Base-by-base conservation (phyloP, 2,888 invertebrate species). In the Coelopa pilipes region DNA sequence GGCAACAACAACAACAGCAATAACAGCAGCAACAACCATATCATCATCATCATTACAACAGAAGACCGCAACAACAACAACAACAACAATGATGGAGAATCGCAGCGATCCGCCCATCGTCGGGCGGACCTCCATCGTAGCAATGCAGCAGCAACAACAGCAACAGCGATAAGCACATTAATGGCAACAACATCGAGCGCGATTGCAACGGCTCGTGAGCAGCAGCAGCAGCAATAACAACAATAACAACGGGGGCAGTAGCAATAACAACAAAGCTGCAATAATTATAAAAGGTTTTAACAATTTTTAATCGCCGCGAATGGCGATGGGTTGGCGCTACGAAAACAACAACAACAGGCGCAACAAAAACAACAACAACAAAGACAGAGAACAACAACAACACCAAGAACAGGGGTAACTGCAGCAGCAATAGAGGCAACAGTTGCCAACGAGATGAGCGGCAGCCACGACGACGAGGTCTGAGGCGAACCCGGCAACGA, bases 121-220 rank as follows among this genome's bases (percentile, higher is more conserved):
- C 9, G 24, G n/a, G 15, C 13, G 53, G 15, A 53, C 13, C 53
- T n/a, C 13, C 53, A 59, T 21, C 57, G 24, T 21, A 10, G 24
- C 34, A 34, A 15, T 34, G 34, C 13, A 62, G 45, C 34, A 15
- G 45, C 62, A 45, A 15, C 62, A 62, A 62, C 62, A 45, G 12
- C 34, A 34, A 62, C 24, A n/a, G n/a, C n/a, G n/a, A n/a, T n/a
- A n/a, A n/a, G n/a, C n/a, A n/a, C n/a, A n/a, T n/a, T n/a, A n/a
- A n/a, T n/a, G n/a, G n/a, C n/a, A 45, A 62, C 45, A 19, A 34
- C 62, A 62, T 13, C 15, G 12, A 24, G 4, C 13, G 59, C 19
- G 24, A 60, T 7, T 13, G 60, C 45, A 34, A 62, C 13, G 24
- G 34, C 13, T 34, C 62, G 62, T 62, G 62, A 12, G 62, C 62